Evolutionary conservation across 2,113 vertebrate genomes (phyloP).

Genomic region (Okapia johnstoni): DNA sequence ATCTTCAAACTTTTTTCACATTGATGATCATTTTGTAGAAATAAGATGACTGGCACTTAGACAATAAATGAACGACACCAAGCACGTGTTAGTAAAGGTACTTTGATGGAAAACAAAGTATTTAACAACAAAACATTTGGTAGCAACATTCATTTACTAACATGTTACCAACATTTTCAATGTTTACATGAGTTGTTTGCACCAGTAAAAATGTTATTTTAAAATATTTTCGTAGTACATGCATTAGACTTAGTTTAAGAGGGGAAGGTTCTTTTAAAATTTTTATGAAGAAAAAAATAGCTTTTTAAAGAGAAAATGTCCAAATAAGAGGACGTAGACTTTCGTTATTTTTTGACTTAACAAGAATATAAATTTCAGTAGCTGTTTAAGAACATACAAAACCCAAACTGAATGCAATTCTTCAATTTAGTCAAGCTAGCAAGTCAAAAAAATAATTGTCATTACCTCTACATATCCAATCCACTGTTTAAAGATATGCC

Average conservation of each 20-base stretch:
- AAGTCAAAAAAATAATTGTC: constrained; percentile 13
- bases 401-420: constrained; percentile 1
- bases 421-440: constrained; percentile 23
- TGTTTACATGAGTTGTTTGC: constrained; percentile 35
- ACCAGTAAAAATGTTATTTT: constrained; percentile 51
- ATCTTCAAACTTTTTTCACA: constrained; percentile 30
- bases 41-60: background rate
- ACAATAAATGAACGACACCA: constrained; percentile 26
- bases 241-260: constrained; percentile 46
- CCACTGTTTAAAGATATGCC: background rate
- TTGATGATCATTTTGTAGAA: constrained; percentile 3
- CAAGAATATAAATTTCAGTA: constrained; percentile 57
- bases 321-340: constrained; percentile 3
- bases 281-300: constrained; percentile 37
- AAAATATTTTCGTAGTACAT: constrained; percentile 53
- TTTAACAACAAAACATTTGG: constrained; percentile 22
- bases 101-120: constrained; percentile 29
- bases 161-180: constrained; percentile 23
- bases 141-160: constrained; percentile 27
- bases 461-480: background rate
- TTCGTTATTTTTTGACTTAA: constrained; percentile 47
- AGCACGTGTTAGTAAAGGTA: background rate
- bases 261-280: background rate
- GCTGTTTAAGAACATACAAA: constrained; percentile 48
- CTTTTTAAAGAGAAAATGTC: constrained; percentile 46